Evolutionary conservation across 2,797 vertebrate species (phyloP), one percentile per base, ranked within the genome.

Genomic region (Melanotaenia boesemani): DNA sequence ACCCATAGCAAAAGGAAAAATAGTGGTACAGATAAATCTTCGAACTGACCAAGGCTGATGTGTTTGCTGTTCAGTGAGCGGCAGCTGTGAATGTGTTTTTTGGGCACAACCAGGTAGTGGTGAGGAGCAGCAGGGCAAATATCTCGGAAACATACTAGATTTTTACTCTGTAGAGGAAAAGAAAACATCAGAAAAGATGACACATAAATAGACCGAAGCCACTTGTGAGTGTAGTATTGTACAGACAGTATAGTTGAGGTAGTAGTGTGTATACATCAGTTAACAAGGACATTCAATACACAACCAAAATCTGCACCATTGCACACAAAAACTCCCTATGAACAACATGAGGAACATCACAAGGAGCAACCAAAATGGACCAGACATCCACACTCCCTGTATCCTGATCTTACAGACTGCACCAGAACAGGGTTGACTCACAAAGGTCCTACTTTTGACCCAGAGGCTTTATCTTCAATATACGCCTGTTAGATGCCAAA

Each of bases 111-210:
- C 72, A 92, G 89, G 86, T 88, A 92, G 67, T 93, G 93, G 16
- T 91, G 88, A 61, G 92, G 91, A 5, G 93, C 93, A 41, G 76
- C 86, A 20, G 91, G 90, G n/a, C 1, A 2, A 28, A 93, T 87
- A 65, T 93, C 93, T 57, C 44, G 64, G 68, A 94, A 94, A 84
- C 91, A 93, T 70, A 92, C 81, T 80, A 93, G 75, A 13, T 91
- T 70, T 6, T 79, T 18, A 69, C 72, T 75, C 93, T 94, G 89
- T 72, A 11, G 6, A 3, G n/a, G 12, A 4, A 60, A n/a, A 7
- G 36, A n/a, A 75, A 61, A 55, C 0, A 24, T 2, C 36, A 63
- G 26, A 68, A 4, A 15, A 0, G 0, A 66, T 32, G 26, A 39
- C 18, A 65, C 6, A 18, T n/a, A 24, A 16, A 18, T 32, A 22